Evolutionary conservation across 2,888 invertebrate genomes (phyloP).

Genomic region (Cerastis rubricosa): DNA sequence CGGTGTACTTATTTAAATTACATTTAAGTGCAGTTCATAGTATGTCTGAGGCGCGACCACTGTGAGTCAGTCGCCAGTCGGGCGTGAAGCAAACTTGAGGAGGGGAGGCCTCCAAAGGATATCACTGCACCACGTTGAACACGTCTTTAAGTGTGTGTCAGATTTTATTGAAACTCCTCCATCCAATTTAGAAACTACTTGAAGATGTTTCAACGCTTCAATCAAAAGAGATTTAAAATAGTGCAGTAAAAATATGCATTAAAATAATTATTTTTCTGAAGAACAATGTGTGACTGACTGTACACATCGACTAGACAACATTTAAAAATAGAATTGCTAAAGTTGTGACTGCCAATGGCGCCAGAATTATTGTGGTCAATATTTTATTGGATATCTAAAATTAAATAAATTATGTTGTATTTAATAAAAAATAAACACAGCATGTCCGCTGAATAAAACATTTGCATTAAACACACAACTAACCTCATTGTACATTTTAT

Average conservation of each 20-base stretch:
- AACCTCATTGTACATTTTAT: constrained; percentile 54
- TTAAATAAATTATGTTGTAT: constrained; percentile 14
- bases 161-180: constrained; percentile 58
- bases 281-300: constrained; percentile 16
- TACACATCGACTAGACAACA: background rate
- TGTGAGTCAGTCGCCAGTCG: constrained; percentile 84
- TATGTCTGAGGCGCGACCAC: constrained; percentile 79
- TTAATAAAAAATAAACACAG: constrained; percentile 29
- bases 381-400: constrained; percentile 9
- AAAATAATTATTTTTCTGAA: background rate
- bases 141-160: constrained; percentile 55
- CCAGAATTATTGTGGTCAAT: constrained; percentile 9
- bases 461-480: constrained; percentile 37
- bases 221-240: background rate
- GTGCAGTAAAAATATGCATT: background rate
- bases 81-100: constrained; percentile 80
- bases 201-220: background rate
- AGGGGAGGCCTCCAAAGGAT: constrained; percentile 85
- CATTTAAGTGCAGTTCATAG: constrained; percentile 69
- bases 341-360: constrained; percentile 11
- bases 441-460: constrained; percentile 43
- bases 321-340: constrained; percentile 28
- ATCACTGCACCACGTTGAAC: constrained; percentile 71
- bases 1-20: constrained; percentile 68
- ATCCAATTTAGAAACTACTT: constrained; percentile 48